A percentile compares a stretch with the other conserved stretches of the same genome.
These are phyloP conservation scores for Microcebus jonahi DNA, from an alignment of 2,113 vertebrate genomes.

Conservation along the genomic window DNA sequence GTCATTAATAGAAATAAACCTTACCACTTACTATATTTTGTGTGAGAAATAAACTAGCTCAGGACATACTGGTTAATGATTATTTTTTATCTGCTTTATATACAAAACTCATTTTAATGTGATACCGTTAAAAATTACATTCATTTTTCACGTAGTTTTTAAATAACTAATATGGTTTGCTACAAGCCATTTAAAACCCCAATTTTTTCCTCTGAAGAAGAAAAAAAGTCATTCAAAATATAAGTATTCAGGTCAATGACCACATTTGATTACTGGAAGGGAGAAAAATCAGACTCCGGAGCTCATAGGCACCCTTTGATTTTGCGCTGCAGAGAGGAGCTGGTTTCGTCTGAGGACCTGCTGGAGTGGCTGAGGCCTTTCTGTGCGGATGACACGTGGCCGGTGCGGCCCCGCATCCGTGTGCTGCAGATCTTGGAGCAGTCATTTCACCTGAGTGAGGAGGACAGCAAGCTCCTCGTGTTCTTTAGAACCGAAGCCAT, in stretches of 20 bases:
- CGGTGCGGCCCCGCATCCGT: slow-evolving; percentile 90
- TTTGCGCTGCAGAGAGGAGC: slow-evolving; percentile 85
- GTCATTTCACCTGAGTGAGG: slow-evolving; percentile 91
- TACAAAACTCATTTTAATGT: not conserved
- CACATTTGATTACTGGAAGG: too few relatives aligned
- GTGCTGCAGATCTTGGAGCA: slow-evolving; percentile 94
- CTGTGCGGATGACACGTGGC: slow-evolving; percentile 89
- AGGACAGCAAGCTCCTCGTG: slow-evolving; percentile 92
- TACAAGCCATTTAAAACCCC: not conserved
- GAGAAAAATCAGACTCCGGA: not conserved
- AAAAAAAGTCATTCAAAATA: not conserved
- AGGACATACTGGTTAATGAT: not conserved
- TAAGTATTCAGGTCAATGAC: not conserved
- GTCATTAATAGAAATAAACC: not conserved
- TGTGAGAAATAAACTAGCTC: slow-evolving; percentile 3
- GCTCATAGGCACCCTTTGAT: too few relatives aligned
- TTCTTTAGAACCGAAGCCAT: slow-evolving; percentile 95
- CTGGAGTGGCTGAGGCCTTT: slow-evolving; percentile 95
- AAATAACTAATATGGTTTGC: not conserved
- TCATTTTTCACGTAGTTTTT: not conserved
- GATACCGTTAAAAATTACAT: not conserved
- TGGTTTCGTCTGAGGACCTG: slow-evolving; percentile 94
- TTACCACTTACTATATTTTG: not conserved
- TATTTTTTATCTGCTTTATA: not conserved
- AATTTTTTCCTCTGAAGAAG: not conserved